Conservation (phyloP, 2,888 invertebrate genomes). For the Stramonita haemastoma region DNA sequence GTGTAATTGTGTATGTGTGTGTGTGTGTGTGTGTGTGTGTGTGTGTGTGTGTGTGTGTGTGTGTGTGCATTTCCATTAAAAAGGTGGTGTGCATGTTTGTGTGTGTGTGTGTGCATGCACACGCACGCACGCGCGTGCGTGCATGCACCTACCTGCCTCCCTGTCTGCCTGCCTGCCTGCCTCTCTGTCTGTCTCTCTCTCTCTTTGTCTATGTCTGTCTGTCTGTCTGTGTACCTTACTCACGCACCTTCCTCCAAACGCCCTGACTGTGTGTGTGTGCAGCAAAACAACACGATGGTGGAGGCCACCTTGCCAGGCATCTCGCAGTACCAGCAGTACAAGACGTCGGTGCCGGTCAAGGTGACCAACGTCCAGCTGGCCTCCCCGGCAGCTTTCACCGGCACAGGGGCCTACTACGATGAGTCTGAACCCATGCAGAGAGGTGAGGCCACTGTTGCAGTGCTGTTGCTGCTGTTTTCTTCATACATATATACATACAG, state of each 20-base stretch:
- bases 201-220: not conserved
- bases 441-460: slow-evolving; percentile 50
- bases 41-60: slow-evolving; percentile 20
- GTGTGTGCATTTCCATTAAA: not conserved
- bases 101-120: not conserved
- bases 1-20: not conserved
- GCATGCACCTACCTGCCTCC: too few relatives aligned
- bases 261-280: not conserved
- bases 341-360: slow-evolving; percentile 73
- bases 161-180: too few relatives aligned
- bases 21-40: slow-evolving; percentile 14
- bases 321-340: slow-evolving; percentile 70
- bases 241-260: too few relatives aligned
- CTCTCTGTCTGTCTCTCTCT: too few relatives aligned
- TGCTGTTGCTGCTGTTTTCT: not conserved
- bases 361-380: slow-evolving; percentile 76
- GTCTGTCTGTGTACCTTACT: too few relatives aligned
- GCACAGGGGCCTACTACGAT: slow-evolving; percentile 65
- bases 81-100: too few relatives aligned
- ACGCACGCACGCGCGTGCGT: not conserved
- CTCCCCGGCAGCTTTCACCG: slow-evolving; percentile 67
- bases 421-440: slow-evolving; percentile 58
- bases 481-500: too few relatives aligned
- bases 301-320: slow-evolving; percentile 73
- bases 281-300: slow-evolving; percentile 44